Conservation (phyloP, 1,140 invertebrate genomes). For the Holcopasites calliopsidis region DNA sequence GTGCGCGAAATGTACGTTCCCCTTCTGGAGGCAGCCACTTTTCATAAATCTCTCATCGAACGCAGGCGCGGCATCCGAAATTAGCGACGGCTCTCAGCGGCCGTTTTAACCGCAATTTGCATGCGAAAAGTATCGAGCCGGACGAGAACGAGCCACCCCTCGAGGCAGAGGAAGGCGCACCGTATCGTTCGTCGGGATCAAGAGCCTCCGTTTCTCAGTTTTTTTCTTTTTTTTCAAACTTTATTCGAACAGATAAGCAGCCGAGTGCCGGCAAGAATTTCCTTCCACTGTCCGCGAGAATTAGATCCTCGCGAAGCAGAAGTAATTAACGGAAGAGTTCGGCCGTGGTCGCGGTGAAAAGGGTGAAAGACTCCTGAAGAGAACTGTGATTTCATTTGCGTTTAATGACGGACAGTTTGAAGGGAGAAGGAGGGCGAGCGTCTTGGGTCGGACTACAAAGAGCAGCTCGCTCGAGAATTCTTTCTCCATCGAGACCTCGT, state of each 20-base stretch:
- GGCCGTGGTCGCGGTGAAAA: background rate
- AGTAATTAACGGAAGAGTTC: slow-evolving; percentile 26
- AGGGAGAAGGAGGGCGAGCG: background rate
- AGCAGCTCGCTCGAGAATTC: too few species aligned
- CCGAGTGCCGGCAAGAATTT: too few species aligned
- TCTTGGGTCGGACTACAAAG: background rate
- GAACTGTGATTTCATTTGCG: slow-evolving; percentile 39
- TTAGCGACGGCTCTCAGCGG: slow-evolving; percentile 52
- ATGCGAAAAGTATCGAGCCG: slow-evolving; percentile 49
- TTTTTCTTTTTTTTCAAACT: background rate
- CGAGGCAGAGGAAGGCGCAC: background rate
- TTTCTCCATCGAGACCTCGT: background rate
- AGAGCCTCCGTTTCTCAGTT: background rate
- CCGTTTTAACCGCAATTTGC: slow-evolving; percentile 55
- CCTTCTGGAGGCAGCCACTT: background rate
- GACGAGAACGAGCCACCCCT: background rate
- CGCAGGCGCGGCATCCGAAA: slow-evolving; percentile 50
- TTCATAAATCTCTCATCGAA: slow-evolving; percentile 73
- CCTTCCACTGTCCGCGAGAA: slow-evolving; percentile 23
- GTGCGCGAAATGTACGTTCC: background rate
- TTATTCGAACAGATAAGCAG: too few species aligned
- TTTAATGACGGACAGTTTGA: slow-evolving; percentile 24
- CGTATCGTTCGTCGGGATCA: slow-evolving; percentile 5
- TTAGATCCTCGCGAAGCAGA: slow-evolving; percentile 21
- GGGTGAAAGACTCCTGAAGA: background rate